Conservation (phyloP, 2,888 invertebrate species). For the Rhogogaster chlorosoma region DNA sequence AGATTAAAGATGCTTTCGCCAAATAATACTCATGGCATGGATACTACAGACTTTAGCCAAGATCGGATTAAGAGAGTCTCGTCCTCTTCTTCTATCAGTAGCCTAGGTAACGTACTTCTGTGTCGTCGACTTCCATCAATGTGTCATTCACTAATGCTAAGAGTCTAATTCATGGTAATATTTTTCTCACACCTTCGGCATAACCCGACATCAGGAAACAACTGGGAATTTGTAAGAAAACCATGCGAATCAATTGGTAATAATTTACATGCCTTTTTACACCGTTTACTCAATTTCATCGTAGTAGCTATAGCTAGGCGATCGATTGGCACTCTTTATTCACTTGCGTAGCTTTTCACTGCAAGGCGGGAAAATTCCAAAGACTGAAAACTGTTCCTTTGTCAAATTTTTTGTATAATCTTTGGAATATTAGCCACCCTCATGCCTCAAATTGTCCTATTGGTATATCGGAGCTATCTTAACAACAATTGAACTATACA, state of each 20-base stretch:
- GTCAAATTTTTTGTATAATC: not conserved
- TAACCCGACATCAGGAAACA: constrained; percentile 70
- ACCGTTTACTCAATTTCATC: not conserved
- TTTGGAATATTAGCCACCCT: not conserved
- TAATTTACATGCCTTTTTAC: constrained; percentile 52
- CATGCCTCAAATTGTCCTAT: not conserved
- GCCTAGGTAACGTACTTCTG: constrained; percentile 75
- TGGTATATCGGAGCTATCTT: not conserved
- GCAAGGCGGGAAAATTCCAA: not conserved
- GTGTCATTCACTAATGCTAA: not conserved
- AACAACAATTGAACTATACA: not conserved
- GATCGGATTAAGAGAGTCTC: constrained; percentile 83
- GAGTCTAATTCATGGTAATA: not conserved
- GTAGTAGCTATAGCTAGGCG: not conserved
- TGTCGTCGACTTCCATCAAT: not conserved
- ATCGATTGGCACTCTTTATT: not conserved
- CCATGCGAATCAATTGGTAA: constrained; percentile 77
- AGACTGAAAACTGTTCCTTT: not conserved
- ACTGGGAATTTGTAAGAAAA: constrained; percentile 78
- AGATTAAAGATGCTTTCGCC: constrained; percentile 76
- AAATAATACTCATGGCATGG: constrained; percentile 69
- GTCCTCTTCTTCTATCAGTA: constrained; percentile 86
- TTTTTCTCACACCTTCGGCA: constrained; percentile 59
- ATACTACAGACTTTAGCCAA: constrained; percentile 73
- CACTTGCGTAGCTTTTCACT: not conserved